A percentile compares a stretch with the other conserved stretches of the same genome.
These are phyloP conservation scores for Sialia sialis DNA, from an alignment of 2,113 vertebrate species.

Conservation along the genomic window DNA sequence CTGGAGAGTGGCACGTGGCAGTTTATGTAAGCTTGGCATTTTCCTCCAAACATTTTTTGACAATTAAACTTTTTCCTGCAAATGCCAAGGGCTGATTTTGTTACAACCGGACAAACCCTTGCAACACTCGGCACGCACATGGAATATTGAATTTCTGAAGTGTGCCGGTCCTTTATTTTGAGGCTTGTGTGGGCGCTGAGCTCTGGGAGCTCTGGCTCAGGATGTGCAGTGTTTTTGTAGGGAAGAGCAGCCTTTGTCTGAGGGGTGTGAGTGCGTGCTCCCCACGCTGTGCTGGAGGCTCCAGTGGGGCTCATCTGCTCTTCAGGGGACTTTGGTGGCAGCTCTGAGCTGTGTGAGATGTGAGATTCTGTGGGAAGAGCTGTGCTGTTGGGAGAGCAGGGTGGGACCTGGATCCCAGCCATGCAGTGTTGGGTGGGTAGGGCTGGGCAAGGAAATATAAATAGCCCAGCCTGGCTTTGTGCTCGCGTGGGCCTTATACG, in stretches of 20 bases:
- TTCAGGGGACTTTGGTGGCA: accelerated
- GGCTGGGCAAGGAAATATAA: background rate
- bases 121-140: accelerated
- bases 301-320: background rate
- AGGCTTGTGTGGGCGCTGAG: background rate
- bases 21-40: background rate
- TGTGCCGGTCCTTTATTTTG: background rate
- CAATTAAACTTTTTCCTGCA: background rate
- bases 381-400: background rate
- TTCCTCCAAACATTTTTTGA: background rate
- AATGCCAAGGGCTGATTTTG: background rate
- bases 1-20: background rate
- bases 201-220: background rate
- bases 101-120: background rate
- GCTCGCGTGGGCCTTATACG: conserved; percentile 39
- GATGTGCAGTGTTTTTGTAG: background rate
- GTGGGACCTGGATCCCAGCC: background rate
- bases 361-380: background rate
- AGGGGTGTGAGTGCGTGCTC: background rate
- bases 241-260: background rate
- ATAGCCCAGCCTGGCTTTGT: conserved; percentile 38
- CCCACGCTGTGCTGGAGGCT: accelerated
- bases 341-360: background rate
- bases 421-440: background rate
- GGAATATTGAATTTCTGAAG: background rate